Evolutionary conservation across 1,140 invertebrate species (phyloP), one percentile per base, ranked within the genome.

Genomic region (Oedothorax gibbosus): DNA sequence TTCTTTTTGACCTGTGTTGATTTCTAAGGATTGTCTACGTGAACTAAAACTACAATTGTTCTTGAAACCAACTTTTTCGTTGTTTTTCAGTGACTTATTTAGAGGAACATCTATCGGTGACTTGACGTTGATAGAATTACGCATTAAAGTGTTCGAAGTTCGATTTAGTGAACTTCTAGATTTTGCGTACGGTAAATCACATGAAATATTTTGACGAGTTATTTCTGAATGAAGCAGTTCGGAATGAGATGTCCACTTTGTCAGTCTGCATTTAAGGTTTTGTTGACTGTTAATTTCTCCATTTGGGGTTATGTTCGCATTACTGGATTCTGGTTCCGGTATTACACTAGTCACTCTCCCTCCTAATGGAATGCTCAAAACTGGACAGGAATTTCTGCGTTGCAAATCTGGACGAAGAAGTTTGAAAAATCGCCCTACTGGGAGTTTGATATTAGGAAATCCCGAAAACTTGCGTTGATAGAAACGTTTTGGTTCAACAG

Each of bases 191-290:
- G 35, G 35, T 35, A 20, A 53, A 51, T 18, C 7, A 53, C 51
- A 21, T 20, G 15, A 10, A n/a, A 20, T 53, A 20, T 66, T 66
- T 66, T 69, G 66, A 49, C 51, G 4, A 49, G 18, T 71, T 7
- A 18, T 18, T 71, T 71, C 69, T 51, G 69, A 53, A n/a, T 71
- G 51, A 8, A 71, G 50, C 11, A 71, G 50, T 60, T 83, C 81
- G 21, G 57, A 65, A 76, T 83, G 81, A 49, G 81, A 83, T 8
- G 62, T 75, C 81, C 81, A 83, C 50, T 83, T 83, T 20, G 81
- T 83, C 2, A 83, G 49, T 12, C 72, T 49, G 6, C 71, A 75
- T 49, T 18, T 83, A 49, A 35, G 10, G 11, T 76, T 76, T 4
- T 68, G 68, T 64, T 66, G 21, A 15, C 53, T 72, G 21, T 71